These are phyloP conservation scores for Phaethornis superciliosus DNA, from an alignment of 2,113 vertebrate genomes.

Conservation along the genomic window DNA sequence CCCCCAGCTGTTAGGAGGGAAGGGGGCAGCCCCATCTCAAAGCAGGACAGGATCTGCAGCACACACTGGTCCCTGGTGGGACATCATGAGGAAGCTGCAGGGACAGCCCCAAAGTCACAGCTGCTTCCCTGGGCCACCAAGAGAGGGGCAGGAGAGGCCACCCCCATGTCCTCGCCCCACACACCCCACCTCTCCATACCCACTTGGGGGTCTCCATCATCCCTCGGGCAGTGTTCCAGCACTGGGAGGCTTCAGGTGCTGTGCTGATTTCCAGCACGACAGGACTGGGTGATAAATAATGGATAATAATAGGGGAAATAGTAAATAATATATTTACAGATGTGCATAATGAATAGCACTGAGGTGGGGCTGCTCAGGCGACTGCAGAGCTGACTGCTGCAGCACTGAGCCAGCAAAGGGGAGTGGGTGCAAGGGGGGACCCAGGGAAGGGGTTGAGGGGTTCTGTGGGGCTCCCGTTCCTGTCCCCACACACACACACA, in stretches of 20 bases:
- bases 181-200: fast-evolving
- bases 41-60: not conserved
- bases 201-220: fast-evolving
- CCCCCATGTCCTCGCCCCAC: fast-evolving
- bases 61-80: fast-evolving
- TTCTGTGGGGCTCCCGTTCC: not conserved
- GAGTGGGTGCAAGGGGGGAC: not conserved
- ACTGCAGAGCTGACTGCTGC: not conserved
- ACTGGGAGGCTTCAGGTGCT: not conserved
- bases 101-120: not conserved
- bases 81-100: not conserved
- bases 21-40: not conserved
- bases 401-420: not conserved
- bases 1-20: fast-evolving
- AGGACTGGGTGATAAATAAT: conserved; percentile 58
- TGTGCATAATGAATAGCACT: not conserved
- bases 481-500: not conserved
- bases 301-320: conserved; percentile 36
- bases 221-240: not conserved
- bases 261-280: not conserved
- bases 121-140: not conserved
- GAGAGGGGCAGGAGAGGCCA: not conserved
- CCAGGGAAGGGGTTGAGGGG: fast-evolving
- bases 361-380: not conserved
- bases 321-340: conserved; percentile 65